Evolutionary conservation across 2,888 invertebrate genomes (phyloP), one percentile per base, ranked within the genome.

Genomic region (Caenorhabditis sp.): DNA sequence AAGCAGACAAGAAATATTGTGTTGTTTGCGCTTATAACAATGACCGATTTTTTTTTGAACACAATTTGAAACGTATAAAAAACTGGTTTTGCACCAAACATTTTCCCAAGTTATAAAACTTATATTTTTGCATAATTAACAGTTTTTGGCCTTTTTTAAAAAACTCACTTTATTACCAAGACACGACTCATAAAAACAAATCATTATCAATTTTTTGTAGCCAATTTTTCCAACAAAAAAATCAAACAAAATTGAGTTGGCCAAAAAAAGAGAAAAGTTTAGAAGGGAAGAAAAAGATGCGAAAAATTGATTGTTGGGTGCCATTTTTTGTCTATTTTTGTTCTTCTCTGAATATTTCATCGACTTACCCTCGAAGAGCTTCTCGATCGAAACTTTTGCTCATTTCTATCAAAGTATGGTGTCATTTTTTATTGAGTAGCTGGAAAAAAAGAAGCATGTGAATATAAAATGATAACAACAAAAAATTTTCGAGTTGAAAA

Each of bases 171-270:
- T 55, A 19, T 55, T 26, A 6, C 55, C 27, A 3, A 55, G 17
- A 55, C 55, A 55, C 4, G 55, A 10, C 17, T 55, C 55, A 27
- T 55, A 55, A 4, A 55, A 26, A 55, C 55, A 55, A 14, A 55
- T 55, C 55, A 55, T 55, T n/a, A n/a, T n/a, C n/a, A n/a, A n/a
- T n/a, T n/a, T n/a, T n/a, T n/a, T n/a, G n/a, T n/a, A n/a, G n/a
- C n/a, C n/a, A n/a, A n/a, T n/a, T n/a, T n/a, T n/a, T n/a, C n/a
- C n/a, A n/a, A 31, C 51, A 51, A 51, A 51, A 51, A 51, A 51
- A 23, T 51, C 51, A 19, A 55, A 27, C 4, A 55, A 55, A 55
- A 55, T 26, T 55, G 21, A 55, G 23, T 21, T 55, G 24, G 17
- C 23, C 3, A 26, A 55, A 24, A 55, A 55, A 55, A 26, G 23